Percentiles rank a stretch among this genome's conserved stretches.
phyloP scores from a whole-genome alignment of 2,888 invertebrate species.

The Allacma fusca region DNA sequence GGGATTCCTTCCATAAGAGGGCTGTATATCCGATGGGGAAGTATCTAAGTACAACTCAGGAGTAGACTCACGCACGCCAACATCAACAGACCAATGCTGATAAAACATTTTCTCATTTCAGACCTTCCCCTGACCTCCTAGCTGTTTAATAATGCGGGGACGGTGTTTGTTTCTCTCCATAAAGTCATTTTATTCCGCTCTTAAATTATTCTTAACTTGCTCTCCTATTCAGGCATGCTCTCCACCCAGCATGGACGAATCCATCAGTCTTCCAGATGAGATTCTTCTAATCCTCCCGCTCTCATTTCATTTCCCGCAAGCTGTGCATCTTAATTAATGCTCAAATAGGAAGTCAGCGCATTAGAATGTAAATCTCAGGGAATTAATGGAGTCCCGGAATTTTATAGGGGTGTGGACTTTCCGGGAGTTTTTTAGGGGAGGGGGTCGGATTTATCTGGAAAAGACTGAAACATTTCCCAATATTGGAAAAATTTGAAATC shows the following conservation, averaged over 20 bases:
- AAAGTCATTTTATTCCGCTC: conserved; percentile 36
- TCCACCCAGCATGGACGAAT: too few species aligned
- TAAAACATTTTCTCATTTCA: conserved; percentile 39
- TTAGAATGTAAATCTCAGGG: background rate
- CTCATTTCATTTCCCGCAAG: conserved; percentile 20
- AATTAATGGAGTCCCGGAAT: too few species aligned
- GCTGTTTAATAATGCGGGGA: conserved; percentile 19
- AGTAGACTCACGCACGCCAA: conserved; percentile 13
- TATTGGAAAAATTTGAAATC: too few species aligned
- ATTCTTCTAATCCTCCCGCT: background rate
- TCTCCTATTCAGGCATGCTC: background rate
- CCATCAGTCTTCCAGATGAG: too few species aligned
- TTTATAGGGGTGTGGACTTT: too few species aligned
- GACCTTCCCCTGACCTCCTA: conserved; percentile 21
- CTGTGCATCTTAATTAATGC: conserved; percentile 12
- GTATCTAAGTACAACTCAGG: background rate
- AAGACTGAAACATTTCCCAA: too few species aligned
- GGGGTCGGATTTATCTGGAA: too few species aligned
- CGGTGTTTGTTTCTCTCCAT: conserved; percentile 21
- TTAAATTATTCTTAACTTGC: conserved; percentile 26
- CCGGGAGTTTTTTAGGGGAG: too few species aligned
- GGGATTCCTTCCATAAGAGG: background rate
- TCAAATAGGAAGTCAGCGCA: background rate
- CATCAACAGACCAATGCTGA: conserved; percentile 19
- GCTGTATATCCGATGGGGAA: background rate